Conservation (phyloP, 2,888 invertebrate genomes). For the Seira musarum region DNA sequence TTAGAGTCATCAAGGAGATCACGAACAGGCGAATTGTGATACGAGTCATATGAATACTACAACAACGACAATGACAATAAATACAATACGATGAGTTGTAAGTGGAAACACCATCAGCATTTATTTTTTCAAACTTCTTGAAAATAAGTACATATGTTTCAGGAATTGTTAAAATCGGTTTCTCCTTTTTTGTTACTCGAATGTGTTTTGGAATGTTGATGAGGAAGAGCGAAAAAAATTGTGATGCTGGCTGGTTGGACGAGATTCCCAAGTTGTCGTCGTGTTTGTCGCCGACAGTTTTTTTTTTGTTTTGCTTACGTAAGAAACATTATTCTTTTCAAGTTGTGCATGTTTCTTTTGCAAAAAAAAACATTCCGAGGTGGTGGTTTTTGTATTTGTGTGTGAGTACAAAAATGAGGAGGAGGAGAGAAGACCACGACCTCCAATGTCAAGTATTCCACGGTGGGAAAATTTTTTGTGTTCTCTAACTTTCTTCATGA, state of each 20-base stretch:
- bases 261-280: background rate
- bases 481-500: too few relatives aligned
- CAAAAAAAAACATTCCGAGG: background rate
- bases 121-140: background rate
- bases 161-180: conserved; percentile 31
- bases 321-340: background rate
- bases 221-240: background rate
- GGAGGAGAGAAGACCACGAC: background rate
- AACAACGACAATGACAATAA: too few relatives aligned
- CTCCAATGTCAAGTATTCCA: conserved; percentile 45
- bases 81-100: conserved; percentile 29
- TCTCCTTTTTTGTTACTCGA: too few relatives aligned
- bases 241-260: background rate
- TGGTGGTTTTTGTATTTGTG: background rate
- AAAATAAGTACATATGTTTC: background rate
- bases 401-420: too few relatives aligned
- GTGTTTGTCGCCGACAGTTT: too few relatives aligned
- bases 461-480: too few relatives aligned
- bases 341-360: background rate
- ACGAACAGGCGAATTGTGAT: too few relatives aligned
- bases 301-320: conserved; percentile 36
- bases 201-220: conserved; percentile 32
- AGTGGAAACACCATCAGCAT: conserved; percentile 11
- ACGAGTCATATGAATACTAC: conserved; percentile 26
- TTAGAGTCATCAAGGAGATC: conserved; percentile 30